phyloP scores from a whole-genome alignment of 2,888 invertebrate species.

The Agriopis leucophaearia region DNA sequence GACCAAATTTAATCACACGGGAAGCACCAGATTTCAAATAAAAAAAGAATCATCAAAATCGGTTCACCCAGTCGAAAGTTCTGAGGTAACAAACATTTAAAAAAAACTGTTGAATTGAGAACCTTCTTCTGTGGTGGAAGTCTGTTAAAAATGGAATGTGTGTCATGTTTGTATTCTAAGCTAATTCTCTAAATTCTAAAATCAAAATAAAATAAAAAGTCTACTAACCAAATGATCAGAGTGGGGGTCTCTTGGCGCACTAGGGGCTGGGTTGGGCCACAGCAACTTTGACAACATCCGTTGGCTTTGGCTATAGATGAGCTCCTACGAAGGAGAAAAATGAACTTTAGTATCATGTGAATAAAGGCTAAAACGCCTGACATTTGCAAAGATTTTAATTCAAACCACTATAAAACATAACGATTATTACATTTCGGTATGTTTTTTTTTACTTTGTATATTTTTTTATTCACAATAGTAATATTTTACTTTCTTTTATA shows the following conservation, averaged over 20 bases:
- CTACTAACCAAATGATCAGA: constrained; percentile 87
- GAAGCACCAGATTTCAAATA: no score
- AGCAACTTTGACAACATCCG: constrained; percentile 87
- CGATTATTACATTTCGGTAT: background rate
- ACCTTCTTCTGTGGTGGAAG: no score
- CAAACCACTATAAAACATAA: constrained; percentile 4
- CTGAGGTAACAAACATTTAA: no score
- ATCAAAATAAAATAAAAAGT: constrained; percentile 74
- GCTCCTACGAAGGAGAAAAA: constrained; percentile 86
- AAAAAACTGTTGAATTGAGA: no score
- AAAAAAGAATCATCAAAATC: no score
- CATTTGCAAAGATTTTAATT: constrained; percentile 10
- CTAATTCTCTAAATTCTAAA: constrained; percentile 20
- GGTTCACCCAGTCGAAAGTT: no score
- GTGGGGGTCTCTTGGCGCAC: constrained; percentile 84
- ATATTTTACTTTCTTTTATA: background rate
- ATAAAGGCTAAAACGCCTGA: constrained; percentile 72
- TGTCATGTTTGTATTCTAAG: background rate
- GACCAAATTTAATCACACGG: no score
- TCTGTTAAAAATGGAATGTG: no score
- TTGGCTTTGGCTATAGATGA: constrained; percentile 87
- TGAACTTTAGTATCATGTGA: constrained; percentile 78
- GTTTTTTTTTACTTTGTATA: background rate
- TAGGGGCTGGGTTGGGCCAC: constrained; percentile 85
- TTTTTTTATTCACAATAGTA: background rate